These are phyloP conservation scores for Nemoura dubitans DNA, from an alignment of 2,888 invertebrate genomes.

Conservation along the genomic window DNA sequence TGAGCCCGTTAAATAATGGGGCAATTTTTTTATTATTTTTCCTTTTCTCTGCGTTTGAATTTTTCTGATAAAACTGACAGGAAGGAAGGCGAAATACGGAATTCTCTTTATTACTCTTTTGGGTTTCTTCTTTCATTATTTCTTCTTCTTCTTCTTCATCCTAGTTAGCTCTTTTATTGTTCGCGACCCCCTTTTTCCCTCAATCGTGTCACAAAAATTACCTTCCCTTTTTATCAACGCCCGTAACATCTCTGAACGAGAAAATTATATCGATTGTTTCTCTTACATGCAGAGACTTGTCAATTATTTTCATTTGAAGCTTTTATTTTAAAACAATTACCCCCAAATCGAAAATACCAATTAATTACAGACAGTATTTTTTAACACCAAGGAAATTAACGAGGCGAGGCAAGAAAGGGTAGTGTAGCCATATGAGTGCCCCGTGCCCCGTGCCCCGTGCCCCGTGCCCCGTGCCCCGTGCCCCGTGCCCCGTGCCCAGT, in stretches of 20 bases:
- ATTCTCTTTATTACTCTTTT: conserved; percentile 41
- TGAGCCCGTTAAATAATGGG: conserved; percentile 23
- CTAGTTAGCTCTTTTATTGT: conserved; percentile 49
- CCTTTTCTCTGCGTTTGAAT: not conserved
- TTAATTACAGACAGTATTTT: no score
- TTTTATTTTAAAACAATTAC: not conserved
- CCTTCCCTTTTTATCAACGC: not conserved
- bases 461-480: no score
- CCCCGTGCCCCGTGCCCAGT: no score
- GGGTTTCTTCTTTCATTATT: conserved; percentile 31
- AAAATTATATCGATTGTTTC: not conserved
- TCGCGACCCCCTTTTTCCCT: conserved; percentile 14
- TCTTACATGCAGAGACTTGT: not conserved
- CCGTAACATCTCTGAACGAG: not conserved
- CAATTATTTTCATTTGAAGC: not conserved
- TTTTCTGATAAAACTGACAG: conserved; percentile 43
- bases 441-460: no score
- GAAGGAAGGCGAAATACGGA: conserved; percentile 49
- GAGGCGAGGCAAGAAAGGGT: no score
- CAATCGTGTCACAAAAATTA: conserved; percentile 9
- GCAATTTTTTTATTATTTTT: conserved; percentile 15
- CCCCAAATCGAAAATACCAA: not conserved
- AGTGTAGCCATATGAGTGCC: no score
- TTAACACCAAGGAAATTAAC: no score
- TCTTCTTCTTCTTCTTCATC: conserved; percentile 40